Base-by-base conservation (phyloP, 2,113 vertebrate genomes). In the Protobothrops mucrosquamatus region DNA sequence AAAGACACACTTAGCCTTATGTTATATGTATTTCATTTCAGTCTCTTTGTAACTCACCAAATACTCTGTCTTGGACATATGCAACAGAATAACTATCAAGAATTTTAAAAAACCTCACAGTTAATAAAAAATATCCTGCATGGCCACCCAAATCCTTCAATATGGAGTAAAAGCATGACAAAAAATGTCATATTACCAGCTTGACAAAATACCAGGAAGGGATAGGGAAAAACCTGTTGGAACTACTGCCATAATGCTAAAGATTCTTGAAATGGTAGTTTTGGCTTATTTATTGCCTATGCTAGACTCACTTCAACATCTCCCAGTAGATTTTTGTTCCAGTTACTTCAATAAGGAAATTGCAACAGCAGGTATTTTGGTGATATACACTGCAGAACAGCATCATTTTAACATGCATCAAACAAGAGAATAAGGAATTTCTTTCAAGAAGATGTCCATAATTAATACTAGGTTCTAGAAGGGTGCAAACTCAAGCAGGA, bases 361-460 rank as follows among this genome's bases (percentile, higher is more conserved):
- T 89, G n/a, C 0, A 0, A 0, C 46, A 91, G 87, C 89, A 87
- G 52, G 18, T n/a, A 52, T 3, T 88, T 54, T 87, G 64, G 85
- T 3, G 2, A 48, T 87, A 91, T 74, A 91, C 94, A 55, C 26
- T 89, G 57, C 85, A 96, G 92, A 93, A 90, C 12, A 69, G 26
- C 4, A 92, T 34, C 29, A 93, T 94, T 20, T 20, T 0, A 0
- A 92, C 81, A 93, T 94, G 85, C 94, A 74, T 57, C 59, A 85
- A 59, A 89, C 64, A 46, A 87, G 46, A 0, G 11, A 87, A 90
- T 81, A 94, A 93, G 48, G 89, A 61, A 90, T 95, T 94, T 94
- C 92, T 52, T 94, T 96, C 57, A 23, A 61, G 91, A 91, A 54
- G 56, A 56, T 89, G 39, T 85, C 64, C 95, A 61, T 56, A 88